These are phyloP conservation scores for Aradophagus sp. DNA, from an alignment of 1,140 invertebrate genomes.

Conservation along the genomic window DNA sequence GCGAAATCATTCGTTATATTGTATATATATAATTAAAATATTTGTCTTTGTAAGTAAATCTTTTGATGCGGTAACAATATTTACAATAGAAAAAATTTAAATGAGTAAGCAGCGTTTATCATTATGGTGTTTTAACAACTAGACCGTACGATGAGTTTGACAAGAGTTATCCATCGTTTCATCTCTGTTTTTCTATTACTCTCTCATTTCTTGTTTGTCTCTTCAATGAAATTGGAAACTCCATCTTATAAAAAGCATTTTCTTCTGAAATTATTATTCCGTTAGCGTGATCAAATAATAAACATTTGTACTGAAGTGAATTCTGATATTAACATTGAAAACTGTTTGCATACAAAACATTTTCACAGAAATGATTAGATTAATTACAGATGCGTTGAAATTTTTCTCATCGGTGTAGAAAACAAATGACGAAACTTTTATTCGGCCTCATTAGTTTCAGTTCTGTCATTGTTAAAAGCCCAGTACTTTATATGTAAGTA, in stretches of 20 bases:
- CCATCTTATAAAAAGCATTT: conserved; percentile 16
- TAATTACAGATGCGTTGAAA: conserved; percentile 3
- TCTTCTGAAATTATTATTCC: conserved; percentile 26
- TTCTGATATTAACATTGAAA: too few relatives aligned
- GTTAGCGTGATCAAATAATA: too few relatives aligned
- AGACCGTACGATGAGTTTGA: conserved; percentile 55
- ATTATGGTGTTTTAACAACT: conserved; percentile 58
- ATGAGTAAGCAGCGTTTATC: conserved; percentile 50
- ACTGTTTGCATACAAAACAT: not conserved
- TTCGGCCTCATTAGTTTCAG: too few relatives aligned
- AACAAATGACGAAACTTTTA: too few relatives aligned
- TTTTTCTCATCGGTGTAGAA: conserved; percentile 1
- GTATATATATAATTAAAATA: conserved; percentile 57
- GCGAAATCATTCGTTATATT: conserved; percentile 49
- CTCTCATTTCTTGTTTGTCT: conserved; percentile 12
- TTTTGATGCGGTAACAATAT: conserved; percentile 51
- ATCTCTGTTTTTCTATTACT: too few relatives aligned
- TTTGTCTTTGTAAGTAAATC: conserved; percentile 50
- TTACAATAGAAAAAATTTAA: conserved; percentile 57
- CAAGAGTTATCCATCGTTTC: conserved; percentile 45
- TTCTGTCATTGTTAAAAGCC: too few relatives aligned
- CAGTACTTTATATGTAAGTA: too few relatives aligned
- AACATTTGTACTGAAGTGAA: too few relatives aligned
- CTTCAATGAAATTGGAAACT: conserved; percentile 20
- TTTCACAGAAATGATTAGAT: conserved; percentile 1